Base-by-base conservation (phyloP, 2,888 invertebrate species). In the Phragmatobia fuliginosa region DNA sequence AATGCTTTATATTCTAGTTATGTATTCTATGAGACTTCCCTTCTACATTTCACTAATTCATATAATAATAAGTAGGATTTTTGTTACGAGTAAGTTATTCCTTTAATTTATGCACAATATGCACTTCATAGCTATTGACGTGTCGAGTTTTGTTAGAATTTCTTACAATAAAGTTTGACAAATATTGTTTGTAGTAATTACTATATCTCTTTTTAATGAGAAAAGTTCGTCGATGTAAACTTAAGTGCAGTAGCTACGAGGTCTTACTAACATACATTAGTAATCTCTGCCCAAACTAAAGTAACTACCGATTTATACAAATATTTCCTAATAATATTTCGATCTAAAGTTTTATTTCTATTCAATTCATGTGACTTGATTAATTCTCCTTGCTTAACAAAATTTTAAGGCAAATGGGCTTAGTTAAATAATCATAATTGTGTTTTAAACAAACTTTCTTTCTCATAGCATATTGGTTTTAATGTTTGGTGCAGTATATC, bases 401-500 rank as follows among this genome's bases (percentile, higher is more conserved):
- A 87, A 87, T 84, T 90, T 86, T 88, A 89, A 91, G 93, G 93
- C 90, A 91, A 91, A 92, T 92, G 94, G 94, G 94, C 94, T 94
- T 93, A 92, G 90, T 88, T 88, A 87, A 90, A 85, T 89, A 88
- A 87, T 87, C 85, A 87, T 89, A 87, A 89, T 89, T 86, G 88
- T 91, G 88, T 91, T 90, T 90, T 84, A 84, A 88, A 85, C 83
- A 88, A 86, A 87, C 85, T 90, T 41, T 91, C 87, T 91, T 83
- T 91, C 87, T 91, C 90, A 91, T 90, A 91, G 91, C 90, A 91
- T 93, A 92, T 89, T 93, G 91, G 92, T 92, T 92, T 91, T 92
- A 92, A 92, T 91, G 92, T 93, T 94, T 94, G 94, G 94, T 93
- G 94, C 94, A 94, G 95, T 91, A 93, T 92, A 83, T 92, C 92